These are phyloP conservation scores for Calyptomena viridis DNA, from an alignment of 2,113 vertebrate genomes.

Conservation along the genomic window DNA sequence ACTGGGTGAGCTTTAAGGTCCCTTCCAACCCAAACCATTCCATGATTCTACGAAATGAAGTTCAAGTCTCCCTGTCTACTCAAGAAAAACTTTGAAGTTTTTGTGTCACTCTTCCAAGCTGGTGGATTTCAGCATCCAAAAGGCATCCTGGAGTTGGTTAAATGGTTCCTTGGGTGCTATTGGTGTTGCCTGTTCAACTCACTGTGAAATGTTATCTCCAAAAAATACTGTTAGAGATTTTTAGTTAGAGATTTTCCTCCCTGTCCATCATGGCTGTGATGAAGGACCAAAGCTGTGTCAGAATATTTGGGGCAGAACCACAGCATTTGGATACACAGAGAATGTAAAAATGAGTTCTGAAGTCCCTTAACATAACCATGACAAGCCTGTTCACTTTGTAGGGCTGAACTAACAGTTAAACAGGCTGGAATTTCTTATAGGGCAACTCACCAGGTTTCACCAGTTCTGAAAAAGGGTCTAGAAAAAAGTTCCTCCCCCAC, in stretches of 20 bases:
- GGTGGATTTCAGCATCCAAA: background rate
- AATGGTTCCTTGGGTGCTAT: background rate
- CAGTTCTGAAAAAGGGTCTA: background rate
- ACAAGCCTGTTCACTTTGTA: background rate
- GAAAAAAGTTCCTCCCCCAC: background rate
- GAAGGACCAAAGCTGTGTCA: background rate
- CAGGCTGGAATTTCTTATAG: background rate
- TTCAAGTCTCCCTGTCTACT: background rate
- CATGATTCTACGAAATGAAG: background rate
- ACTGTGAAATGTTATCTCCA: background rate
- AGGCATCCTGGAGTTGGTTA: background rate
- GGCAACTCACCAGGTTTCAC: background rate
- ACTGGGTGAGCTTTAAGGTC: background rate
- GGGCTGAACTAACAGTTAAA: background rate
- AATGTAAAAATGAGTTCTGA: background rate
- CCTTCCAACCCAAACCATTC: background rate
- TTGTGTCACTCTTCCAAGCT: background rate
- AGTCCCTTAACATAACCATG: background rate
- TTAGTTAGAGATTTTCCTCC: background rate
- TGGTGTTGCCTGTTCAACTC: background rate
- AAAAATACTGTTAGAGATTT: background rate
- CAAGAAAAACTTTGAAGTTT: background rate
- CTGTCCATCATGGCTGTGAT: background rate
- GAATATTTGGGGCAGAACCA: background rate
- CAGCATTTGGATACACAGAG: background rate